Evolutionary conservation across 53 echinoderm and acorn worm genomes (phyloP).

Genomic region (Astropecten irregularis): DNA sequence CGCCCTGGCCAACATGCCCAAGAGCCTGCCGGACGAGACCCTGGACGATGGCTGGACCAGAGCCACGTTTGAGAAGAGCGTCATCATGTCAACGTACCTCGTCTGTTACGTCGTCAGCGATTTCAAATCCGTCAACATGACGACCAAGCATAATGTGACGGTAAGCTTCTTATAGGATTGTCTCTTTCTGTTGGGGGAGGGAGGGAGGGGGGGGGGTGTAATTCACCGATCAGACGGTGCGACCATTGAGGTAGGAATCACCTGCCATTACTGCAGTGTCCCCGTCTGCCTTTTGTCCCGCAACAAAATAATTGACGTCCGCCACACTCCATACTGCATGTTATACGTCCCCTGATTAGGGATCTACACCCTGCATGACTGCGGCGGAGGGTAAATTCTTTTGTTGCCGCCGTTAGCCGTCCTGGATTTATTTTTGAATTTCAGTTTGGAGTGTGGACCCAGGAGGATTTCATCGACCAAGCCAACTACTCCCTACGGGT

Average conservation of each 20-base stretch:
- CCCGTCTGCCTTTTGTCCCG: no score
- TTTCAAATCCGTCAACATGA: slow-evolving; percentile 48
- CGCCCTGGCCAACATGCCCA: slow-evolving; percentile 89
- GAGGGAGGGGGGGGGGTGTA: no score
- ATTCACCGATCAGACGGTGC: no score
- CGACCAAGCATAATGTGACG: slow-evolving; percentile 35
- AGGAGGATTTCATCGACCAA: slow-evolving; percentile 73
- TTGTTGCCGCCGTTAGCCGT: no score
- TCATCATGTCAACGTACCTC: slow-evolving; percentile 91
- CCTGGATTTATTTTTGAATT: slow-evolving; percentile 2
- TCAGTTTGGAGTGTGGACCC: slow-evolving; percentile 84
- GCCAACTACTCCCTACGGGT: slow-evolving; percentile 77
- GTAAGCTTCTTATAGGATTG: slow-evolving; percentile 49
- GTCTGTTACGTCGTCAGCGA: slow-evolving; percentile 90
- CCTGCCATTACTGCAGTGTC: no score
- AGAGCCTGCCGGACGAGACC: slow-evolving; percentile 26
- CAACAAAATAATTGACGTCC: no score
- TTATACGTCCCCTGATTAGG: no score
- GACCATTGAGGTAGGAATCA: no score
- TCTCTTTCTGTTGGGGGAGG: no score
- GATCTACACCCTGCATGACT: no score
- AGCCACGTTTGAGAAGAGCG: slow-evolving; percentile 78
- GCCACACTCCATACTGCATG: no score
- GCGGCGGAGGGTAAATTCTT: no score
- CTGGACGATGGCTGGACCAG: slow-evolving; percentile 62